phyloP scores from a whole-genome alignment of 2,888 invertebrate species.

The Didymodactylos carnosus region DNA sequence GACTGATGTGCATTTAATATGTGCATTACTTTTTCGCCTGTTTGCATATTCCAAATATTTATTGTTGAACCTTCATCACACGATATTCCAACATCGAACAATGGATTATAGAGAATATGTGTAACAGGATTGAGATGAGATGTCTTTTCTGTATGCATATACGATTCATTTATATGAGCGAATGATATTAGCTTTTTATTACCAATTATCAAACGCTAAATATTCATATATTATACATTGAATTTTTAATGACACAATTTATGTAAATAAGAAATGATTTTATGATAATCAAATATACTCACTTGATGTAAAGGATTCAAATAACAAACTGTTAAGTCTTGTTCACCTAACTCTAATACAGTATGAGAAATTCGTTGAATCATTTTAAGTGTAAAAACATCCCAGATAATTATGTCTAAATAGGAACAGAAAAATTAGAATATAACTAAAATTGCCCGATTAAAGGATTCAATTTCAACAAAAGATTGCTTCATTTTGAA shows the following conservation, averaged over 20 bases:
- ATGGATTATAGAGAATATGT: slow-evolving; percentile 52
- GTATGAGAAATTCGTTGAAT: not conserved
- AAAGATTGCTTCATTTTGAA: no score
- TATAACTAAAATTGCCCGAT: no score
- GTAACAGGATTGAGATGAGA: slow-evolving; percentile 42
- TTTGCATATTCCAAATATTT: slow-evolving; percentile 58
- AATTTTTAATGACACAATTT: no score
- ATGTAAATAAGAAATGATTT: no score
- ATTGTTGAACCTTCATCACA: slow-evolving; percentile 59
- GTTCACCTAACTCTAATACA: not conserved
- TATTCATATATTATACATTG: no score
- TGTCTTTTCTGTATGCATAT: not conserved
- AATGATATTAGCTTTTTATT: not conserved
- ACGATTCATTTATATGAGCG: not conserved
- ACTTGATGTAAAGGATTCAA: not conserved
- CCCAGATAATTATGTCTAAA: not conserved
- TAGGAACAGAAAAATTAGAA: no score
- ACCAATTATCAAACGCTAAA: not conserved
- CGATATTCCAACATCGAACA: slow-evolving; percentile 52
- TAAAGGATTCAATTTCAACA: no score
- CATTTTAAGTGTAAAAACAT: not conserved
- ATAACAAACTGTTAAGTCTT: not conserved
- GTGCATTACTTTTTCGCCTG: slow-evolving; percentile 41
- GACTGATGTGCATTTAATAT: slow-evolving; percentile 29
- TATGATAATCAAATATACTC: no score